Conservation (phyloP, 2,113 vertebrate genomes). For the Danionella cerebrum region DNA sequence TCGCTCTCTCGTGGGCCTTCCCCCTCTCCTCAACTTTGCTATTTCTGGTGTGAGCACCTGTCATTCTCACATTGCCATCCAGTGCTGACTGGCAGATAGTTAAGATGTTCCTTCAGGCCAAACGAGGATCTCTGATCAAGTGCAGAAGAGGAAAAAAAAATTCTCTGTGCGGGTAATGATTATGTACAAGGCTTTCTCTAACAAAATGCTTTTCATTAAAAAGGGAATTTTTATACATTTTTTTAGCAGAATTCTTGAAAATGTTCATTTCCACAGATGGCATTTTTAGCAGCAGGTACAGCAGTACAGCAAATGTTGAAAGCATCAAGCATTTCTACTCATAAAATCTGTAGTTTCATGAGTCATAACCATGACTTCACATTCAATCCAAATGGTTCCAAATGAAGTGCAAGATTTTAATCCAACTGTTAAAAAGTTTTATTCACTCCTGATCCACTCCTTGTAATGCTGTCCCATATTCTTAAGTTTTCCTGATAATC, state of each 20-base stretch:
- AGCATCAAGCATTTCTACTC: not conserved
- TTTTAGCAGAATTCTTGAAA: too few relatives aligned
- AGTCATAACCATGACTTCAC: slow-evolving; percentile 1
- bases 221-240: too few relatives aligned
- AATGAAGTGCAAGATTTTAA: too few relatives aligned
- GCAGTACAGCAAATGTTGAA: not conserved
- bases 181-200: too few relatives aligned
- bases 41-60: slow-evolving; percentile 70
- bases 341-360: not conserved
- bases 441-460: too few relatives aligned
- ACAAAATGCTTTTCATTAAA: too few relatives aligned
- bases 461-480: too few relatives aligned
- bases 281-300: too few relatives aligned
- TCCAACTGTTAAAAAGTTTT: too few relatives aligned
- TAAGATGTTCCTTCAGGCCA: slow-evolving; percentile 41
- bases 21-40: slow-evolving; percentile 41
- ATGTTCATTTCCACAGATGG: too few relatives aligned
- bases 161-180: too few relatives aligned
- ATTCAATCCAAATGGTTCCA: not conserved
- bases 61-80: slow-evolving; percentile 66
- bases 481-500: too few relatives aligned
- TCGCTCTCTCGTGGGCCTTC: not conserved
- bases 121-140: slow-evolving; percentile 3
- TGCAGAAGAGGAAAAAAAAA: not conserved
- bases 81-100: slow-evolving; percentile 70